A percentile compares a stretch with the other conserved stretches of the same genome.
phyloP scores from a whole-genome alignment of 2,113 vertebrate genomes.

The Perca flavescens region DNA sequence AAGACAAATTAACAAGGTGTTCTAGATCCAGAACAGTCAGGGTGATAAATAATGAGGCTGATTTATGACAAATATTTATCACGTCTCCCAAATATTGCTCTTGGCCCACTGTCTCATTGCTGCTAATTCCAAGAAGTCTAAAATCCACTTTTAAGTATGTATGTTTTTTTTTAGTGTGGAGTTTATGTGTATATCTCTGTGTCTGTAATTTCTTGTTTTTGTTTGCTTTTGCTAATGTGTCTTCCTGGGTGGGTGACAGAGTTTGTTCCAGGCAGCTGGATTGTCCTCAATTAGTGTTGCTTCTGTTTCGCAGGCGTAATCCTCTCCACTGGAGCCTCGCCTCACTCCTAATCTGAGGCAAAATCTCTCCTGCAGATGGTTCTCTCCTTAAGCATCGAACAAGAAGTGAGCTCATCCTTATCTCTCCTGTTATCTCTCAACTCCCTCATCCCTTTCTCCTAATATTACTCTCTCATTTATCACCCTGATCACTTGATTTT shows the following conservation, averaged over 20 bases:
- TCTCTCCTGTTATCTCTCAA: constrained; percentile 67
- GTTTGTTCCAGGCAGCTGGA: constrained; percentile 67
- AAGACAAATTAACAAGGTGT: constrained; percentile 35
- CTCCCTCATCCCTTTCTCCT: constrained; percentile 57
- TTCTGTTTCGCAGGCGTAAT: constrained; percentile 75
- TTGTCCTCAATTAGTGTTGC: constrained; percentile 70
- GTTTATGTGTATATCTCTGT: neutral
- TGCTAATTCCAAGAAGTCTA: constrained; percentile 14
- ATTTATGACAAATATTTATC: constrained; percentile 60
- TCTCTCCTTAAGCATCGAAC: constrained; percentile 88
- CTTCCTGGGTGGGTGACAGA: constrained; percentile 47
- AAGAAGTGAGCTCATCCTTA: constrained; percentile 86
- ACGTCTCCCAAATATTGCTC: constrained; percentile 45
- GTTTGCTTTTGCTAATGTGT: constrained; percentile 17
- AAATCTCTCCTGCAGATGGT: constrained; percentile 90
- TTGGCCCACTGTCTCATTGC: constrained; percentile 34
- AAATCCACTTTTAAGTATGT: constrained; percentile 3
- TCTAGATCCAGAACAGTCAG: constrained; percentile 26
- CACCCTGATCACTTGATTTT: constrained; percentile 41
- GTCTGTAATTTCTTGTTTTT: constrained; percentile 14
- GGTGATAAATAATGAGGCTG: constrained; percentile 41
- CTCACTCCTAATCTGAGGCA: constrained; percentile 87
- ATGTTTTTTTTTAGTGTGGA: neutral
- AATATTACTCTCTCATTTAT: constrained; percentile 65
- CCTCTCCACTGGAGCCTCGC: constrained; percentile 73